phyloP scores from a whole-genome alignment of 2,888 invertebrate genomes.

The Drosophila mulleri region DNA sequence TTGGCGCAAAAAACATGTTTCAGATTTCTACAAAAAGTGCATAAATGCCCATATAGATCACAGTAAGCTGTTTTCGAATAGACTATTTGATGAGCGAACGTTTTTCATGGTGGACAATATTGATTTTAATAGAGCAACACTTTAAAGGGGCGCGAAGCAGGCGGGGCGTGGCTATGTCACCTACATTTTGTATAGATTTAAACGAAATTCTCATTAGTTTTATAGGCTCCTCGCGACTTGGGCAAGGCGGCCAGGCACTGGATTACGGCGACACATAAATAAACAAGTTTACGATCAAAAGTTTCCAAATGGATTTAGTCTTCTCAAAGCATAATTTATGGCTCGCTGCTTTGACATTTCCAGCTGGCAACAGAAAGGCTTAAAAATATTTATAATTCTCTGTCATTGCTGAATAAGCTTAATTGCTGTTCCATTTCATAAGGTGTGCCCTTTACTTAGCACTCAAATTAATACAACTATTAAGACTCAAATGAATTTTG shows the following conservation, averaged over 20 bases:
- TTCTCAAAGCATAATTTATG: slow-evolving; percentile 19
- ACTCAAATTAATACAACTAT: background rate
- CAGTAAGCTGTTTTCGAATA: slow-evolving; percentile 12
- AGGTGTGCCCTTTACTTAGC: background rate
- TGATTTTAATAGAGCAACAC: slow-evolving; percentile 47
- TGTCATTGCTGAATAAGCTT: background rate
- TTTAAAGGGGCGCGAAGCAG: slow-evolving; percentile 22
- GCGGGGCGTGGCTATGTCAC: background rate
- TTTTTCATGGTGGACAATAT: slow-evolving; percentile 42
- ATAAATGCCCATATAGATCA: slow-evolving; percentile 50
- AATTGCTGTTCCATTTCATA: background rate
- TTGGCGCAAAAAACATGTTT: slow-evolving; percentile 10
- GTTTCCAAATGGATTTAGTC: slow-evolving; percentile 3
- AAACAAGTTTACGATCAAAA: slow-evolving; percentile 40
- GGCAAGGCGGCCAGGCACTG: background rate
- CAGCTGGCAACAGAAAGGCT: slow-evolving; percentile 4
- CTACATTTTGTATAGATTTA: slow-evolving; percentile 13
- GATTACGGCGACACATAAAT: slow-evolving; percentile 40
- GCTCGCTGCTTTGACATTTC: slow-evolving; percentile 2
- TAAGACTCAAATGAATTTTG: background rate
- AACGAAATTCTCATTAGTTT: slow-evolving; percentile 27
- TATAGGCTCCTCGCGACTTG: slow-evolving; percentile 15
- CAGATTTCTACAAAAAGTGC: slow-evolving; percentile 10
- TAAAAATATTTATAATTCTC: background rate
- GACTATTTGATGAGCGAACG: background rate